Base-by-base conservation (phyloP, 2,113 vertebrate genomes). In the Centropus unirufus region DNA sequence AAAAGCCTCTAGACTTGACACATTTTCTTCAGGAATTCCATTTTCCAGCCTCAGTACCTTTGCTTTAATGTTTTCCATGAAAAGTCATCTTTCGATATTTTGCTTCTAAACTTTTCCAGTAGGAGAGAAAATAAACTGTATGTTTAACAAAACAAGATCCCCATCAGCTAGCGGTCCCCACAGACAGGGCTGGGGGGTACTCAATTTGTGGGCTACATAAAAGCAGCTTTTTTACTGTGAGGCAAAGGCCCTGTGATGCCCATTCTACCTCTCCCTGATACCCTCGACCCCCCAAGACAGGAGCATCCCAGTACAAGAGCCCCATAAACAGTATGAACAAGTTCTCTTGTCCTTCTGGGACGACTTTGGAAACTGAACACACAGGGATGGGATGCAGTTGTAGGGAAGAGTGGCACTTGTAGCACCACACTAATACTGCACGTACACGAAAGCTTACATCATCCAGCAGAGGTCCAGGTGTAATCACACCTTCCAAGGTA, bases 131-230 rank as follows among this genome's bases (percentile, higher is more conserved):
- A 61, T 9, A 66, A 73, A 42, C 3, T 36, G 4, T 12, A 39
- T 32, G 17, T 70, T 69, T 46, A 59, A 40, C 23, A 36, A 47
- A 39, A 29, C 19, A 68, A 76, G 51, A 29, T 6, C 29, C 42
- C 40, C 8, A 26, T 34, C 30, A 16, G 21, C 11, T 14, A 9
- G 12, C 19, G 52, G 39, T 4, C 22, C 47, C 55, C 9, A 19
- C 55, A 16, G 8, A 10, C 0, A 1, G 29, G 55, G 36, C 5
- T 58, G 20, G 47, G 14, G 3, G 69, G 44, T 3, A 22, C 20
- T 51, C 39, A 6, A 5, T 39, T 46, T 2, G 0, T 5, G 46
- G 26, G 9, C 30, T 42, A 8, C 6, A 10, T 7, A 18, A 11
- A 14, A 75, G 42, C 7, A 51, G 47, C 16, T 39, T 52, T 29